Evolutionary conservation across 2,888 invertebrate genomes (phyloP), one percentile per base, ranked within the genome.

Genomic region (Plagodis pulveraria): DNA sequence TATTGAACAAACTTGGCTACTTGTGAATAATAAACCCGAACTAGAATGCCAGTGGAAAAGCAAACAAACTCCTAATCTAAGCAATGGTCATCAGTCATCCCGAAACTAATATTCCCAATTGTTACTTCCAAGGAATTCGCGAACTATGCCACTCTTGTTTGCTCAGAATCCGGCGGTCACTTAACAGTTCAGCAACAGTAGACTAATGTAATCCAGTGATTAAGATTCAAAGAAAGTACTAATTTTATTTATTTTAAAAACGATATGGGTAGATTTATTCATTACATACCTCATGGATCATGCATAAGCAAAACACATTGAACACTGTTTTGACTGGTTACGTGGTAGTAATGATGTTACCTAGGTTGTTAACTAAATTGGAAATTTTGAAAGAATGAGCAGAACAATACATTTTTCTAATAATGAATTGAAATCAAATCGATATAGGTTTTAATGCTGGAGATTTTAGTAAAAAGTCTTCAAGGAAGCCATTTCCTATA

Each of bases 51-150:
- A 61, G 49, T 52, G 49, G 52, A 49, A 56, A 56, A 56, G 56
- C 60, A 61, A 61, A 53, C 60, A 47, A 62, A 67, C 55, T 58
- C 56, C 46, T 53, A 52, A 57, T 62, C 62, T 65, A 67, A 65
- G 65, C 78, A 76, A 75, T 74, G 70, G 75, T 76, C 76, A 84
- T 84, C 76, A 81, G 69, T 85, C 83, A 86, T 85, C 78, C 80
- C 60, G 64, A 77, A 81, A 80, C 78, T 76, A 78, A 80, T 82
- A 81, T 76, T 77, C 72, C 67, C 80, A 84, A 61, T 61, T 56
- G 60, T 61, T 56, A 84, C 80, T 81, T 76, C 67, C 62, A 71
- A 67, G 73, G 73, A 77, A 72, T 75, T 71, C 66, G 46, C 64
- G 62, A 82, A 83, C 79, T 81, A 82, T 82, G 81, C 80, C 73